Conservation (phyloP, 2,113 vertebrate genomes). For the Eubucco bourcierii region DNA sequence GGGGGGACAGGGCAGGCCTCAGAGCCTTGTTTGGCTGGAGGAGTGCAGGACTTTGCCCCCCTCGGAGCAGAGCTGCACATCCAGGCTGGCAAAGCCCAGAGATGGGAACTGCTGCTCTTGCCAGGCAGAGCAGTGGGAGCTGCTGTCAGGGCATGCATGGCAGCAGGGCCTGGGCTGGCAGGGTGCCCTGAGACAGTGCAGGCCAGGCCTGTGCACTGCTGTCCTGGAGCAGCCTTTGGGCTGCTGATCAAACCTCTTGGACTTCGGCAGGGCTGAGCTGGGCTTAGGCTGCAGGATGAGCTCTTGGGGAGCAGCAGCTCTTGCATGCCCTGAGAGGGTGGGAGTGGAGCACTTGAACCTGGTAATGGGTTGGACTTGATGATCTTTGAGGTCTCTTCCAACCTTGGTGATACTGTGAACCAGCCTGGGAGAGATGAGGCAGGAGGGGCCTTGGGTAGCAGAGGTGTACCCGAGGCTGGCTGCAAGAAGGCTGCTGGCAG, state of each 20-base stretch:
- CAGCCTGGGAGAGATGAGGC: neutral
- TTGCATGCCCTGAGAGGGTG: neutral
- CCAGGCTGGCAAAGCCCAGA: neutral
- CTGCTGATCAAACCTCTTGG: neutral
- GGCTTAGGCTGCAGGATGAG: neutral
- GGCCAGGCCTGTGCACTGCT: rapidly evolving
- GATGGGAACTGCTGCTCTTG: rapidly evolving
- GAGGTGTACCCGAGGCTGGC: neutral
- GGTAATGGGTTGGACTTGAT: too few relatives aligned
- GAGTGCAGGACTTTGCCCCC: rapidly evolving
- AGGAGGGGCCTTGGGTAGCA: neutral
- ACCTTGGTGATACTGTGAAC: too few relatives aligned
- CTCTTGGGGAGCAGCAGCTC: neutral
- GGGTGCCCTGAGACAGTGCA: neutral
- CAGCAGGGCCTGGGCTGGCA: neutral
- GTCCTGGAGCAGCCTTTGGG: neutral
- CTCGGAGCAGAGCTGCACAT: neutral
- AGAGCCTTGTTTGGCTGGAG: neutral
- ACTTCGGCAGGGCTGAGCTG: neutral
- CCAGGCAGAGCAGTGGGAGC: neutral
- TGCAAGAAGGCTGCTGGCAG: neutral
- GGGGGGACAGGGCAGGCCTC: neutral
- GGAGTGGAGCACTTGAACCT: rapidly evolving
- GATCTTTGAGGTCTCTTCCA: too few relatives aligned
- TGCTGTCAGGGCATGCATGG: neutral